phyloP scores from a whole-genome alignment of 2,113 vertebrate genomes.

The Leptocoma aspasia region DNA sequence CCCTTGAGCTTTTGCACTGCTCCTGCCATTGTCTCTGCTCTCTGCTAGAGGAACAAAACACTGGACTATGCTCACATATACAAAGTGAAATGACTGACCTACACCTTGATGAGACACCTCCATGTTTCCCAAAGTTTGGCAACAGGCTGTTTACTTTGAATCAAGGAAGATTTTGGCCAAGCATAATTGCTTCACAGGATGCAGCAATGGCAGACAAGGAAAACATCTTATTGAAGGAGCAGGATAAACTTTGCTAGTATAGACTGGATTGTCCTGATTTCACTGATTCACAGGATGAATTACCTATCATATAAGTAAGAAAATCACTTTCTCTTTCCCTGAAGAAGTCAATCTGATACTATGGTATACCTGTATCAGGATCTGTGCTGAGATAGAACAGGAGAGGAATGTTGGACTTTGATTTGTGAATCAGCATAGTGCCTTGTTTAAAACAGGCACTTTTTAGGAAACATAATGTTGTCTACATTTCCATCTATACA shows the following conservation, averaged over 20 bases:
- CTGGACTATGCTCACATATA: rapidly evolving
- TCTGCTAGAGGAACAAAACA: not conserved
- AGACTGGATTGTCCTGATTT: not conserved
- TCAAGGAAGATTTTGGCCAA: not conserved
- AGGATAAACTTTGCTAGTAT: not conserved
- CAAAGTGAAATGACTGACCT: not conserved
- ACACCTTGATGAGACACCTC: not conserved
- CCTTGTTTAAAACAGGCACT: not conserved
- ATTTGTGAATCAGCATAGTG: not conserved
- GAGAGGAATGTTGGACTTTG: not conserved
- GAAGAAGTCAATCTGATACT: not conserved
- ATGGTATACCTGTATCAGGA: not conserved
- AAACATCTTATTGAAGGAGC: rapidly evolving
- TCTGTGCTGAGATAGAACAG: not conserved
- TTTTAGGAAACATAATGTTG: not conserved
- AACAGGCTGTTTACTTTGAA: not conserved
- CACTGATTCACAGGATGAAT: not conserved
- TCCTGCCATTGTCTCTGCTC: not conserved
- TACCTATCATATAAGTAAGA: not conserved
- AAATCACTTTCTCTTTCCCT: not conserved
- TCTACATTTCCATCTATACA: not conserved
- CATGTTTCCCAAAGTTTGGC: not conserved
- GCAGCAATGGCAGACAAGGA: not conserved
- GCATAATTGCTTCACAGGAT: not conserved
- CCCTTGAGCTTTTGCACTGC: not conserved